Conservation (phyloP, 2,113 vertebrate genomes). For the Chroicocephalus ridibundus region DNA sequence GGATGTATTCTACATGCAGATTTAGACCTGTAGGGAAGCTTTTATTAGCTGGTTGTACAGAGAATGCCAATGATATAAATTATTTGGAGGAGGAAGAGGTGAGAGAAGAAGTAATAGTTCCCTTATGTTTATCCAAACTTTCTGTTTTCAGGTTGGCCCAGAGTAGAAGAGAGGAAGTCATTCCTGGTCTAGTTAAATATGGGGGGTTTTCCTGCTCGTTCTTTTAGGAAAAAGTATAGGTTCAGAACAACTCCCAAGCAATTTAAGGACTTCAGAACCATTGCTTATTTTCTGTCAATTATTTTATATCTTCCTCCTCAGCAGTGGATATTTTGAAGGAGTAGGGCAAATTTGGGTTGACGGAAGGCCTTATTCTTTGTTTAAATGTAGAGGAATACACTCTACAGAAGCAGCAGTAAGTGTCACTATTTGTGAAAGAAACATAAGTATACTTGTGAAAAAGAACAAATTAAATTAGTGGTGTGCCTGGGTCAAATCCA, state of each 20-base stretch:
- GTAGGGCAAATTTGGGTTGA: not conserved
- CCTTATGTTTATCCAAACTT: not conserved
- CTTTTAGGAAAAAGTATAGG: not conserved
- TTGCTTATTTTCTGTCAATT: not conserved
- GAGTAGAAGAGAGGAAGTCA: not conserved
- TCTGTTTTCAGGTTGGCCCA: not conserved
- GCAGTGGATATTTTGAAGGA: not conserved
- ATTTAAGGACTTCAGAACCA: not conserved
- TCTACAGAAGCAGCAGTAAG: not conserved
- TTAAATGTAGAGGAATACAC: not conserved
- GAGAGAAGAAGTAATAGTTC: not conserved
- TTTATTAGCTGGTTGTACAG: not conserved
- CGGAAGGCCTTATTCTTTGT: not conserved
- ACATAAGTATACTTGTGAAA: not conserved
- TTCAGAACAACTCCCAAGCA: not conserved
- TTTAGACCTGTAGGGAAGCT: not conserved
- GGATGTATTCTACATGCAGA: not conserved
- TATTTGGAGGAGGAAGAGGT: not conserved
- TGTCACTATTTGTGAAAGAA: not conserved
- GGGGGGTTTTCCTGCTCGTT: not conserved
- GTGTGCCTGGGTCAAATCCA: not conserved
- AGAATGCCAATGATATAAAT: not conserved
- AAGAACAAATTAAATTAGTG: not conserved
- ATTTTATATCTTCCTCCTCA: not conserved
- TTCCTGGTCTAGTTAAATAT: not conserved